Base-by-base conservation (phyloP, 2,888 invertebrate species). In the Eilema depressum region DNA sequence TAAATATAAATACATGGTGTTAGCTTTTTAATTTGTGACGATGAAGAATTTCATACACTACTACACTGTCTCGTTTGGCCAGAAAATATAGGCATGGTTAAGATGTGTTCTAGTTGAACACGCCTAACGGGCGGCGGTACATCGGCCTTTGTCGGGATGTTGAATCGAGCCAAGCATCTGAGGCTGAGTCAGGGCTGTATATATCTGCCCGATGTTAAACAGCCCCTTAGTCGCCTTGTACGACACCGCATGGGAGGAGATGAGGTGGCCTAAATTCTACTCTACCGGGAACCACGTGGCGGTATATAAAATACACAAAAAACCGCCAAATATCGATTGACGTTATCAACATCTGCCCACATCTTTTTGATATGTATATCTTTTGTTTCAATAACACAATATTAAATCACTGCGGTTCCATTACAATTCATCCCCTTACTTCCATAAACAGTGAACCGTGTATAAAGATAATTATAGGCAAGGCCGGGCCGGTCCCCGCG, bases 1-100 rank as follows among this genome's bases (percentile, higher is more conserved):
- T 95, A 91, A 87, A 84, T 71, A 66, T 68, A 61, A 61, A 59
- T 26, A 60, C 23, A 23, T 60, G 26, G 60, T 63, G 20, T 25
- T 20, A 57, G 26, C 41, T 26, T 53, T 28, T 37, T 11, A 33
- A 20, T 25, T 17, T 20, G n/a, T 63, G 23, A 25, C 12, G 4
- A 33, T 3, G 33, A 60, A 5, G 10, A 10, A 60, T 23, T 26
- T 57, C 25, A 8, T 33, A 28, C 2, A 12, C 33, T 5, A 8
- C 33, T 37, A 37, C 33, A 37, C 11, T 37, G 33, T 12, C 33
- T 33, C 33, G 8, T 33, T 33, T 10, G 1, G 33, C 8, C 33
- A 7, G 33, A 33, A 33, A 33, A 33, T 10, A 33, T 1, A 33
- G 33, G 8, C 33, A 33, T 37, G 3, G 17, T 41, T 17, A 3